These are phyloP conservation scores for Heliangelus exortis DNA, from an alignment of 2,797 vertebrate species.

Conservation along the genomic window DNA sequence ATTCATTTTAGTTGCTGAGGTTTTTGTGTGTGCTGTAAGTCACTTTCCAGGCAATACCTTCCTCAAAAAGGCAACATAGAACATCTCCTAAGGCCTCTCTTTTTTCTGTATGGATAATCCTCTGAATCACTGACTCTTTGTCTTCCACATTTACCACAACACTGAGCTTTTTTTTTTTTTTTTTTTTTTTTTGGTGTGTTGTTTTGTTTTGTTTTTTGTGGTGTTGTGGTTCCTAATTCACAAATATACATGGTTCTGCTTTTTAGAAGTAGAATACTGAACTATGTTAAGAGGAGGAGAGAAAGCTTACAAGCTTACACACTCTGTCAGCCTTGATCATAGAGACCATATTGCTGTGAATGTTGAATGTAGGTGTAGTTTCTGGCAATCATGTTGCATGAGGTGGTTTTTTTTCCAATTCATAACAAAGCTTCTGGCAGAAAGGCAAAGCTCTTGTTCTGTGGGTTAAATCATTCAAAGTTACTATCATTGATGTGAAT, in stretches of 20 bases:
- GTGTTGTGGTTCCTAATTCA: neutral
- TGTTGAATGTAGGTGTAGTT: neutral
- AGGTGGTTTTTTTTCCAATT: neutral
- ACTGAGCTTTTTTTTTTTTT: neutral
- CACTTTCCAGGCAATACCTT: constrained; percentile 41
- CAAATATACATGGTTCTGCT: neutral
- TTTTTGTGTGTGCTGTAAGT: constrained; percentile 4
- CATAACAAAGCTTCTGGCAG: neutral
- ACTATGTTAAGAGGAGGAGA: neutral
- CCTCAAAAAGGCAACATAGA: neutral
- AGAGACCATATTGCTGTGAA: neutral
- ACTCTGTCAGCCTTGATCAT: neutral
- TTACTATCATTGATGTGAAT: neutral
- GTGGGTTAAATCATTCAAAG: neutral
- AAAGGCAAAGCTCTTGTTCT: neutral
- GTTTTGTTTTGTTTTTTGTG: neutral
- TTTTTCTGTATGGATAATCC: constrained; percentile 26
- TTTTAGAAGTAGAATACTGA: neutral
- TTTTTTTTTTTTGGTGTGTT: neutral
- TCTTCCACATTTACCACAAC: constrained; percentile 55
- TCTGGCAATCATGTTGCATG: neutral
- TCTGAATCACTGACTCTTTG: constrained; percentile 44
- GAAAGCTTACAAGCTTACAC: neutral
- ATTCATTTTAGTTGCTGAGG: neutral
- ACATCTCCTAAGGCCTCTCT: neutral